Conservation (phyloP, 2,888 invertebrate species). For the Acronicta leporina region DNA sequence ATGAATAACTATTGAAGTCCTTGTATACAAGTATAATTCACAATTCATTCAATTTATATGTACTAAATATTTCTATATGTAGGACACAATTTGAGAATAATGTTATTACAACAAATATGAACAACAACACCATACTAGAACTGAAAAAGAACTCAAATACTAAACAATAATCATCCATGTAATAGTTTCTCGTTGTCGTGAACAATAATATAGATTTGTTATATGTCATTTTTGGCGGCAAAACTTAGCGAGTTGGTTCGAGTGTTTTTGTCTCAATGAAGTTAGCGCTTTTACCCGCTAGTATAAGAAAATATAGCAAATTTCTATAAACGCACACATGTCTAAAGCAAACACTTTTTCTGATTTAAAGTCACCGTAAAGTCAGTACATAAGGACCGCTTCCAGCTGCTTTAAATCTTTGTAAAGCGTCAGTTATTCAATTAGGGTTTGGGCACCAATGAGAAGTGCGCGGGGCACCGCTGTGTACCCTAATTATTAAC, state of each 20-base stretch:
- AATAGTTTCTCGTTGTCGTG: too few species aligned
- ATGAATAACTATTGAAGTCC: constrained; percentile 1
- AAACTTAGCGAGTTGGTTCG: too few species aligned
- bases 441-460: constrained; percentile 59
- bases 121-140: too few species aligned
- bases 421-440: constrained; percentile 58
- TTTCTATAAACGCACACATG: too few species aligned
- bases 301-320: too few species aligned
- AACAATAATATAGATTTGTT: too few species aligned
- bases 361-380: neutral
- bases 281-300: too few species aligned
- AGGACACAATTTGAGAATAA: neutral
- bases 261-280: too few species aligned
- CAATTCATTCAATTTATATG: neutral
- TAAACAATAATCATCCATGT: too few species aligned
- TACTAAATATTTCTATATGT: neutral
- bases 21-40: neutral
- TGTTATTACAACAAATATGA: neutral
- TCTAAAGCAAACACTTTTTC: neutral
- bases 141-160: too few species aligned
- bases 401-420: constrained; percentile 12
- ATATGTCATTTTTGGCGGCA: too few species aligned
- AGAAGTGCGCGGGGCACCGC: constrained; percentile 52
- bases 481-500: constrained; percentile 60
- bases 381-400: constrained; percentile 2